phyloP scores from a whole-genome alignment of 2,797 vertebrate genomes.

The Dendrocincla tyrannina region DNA sequence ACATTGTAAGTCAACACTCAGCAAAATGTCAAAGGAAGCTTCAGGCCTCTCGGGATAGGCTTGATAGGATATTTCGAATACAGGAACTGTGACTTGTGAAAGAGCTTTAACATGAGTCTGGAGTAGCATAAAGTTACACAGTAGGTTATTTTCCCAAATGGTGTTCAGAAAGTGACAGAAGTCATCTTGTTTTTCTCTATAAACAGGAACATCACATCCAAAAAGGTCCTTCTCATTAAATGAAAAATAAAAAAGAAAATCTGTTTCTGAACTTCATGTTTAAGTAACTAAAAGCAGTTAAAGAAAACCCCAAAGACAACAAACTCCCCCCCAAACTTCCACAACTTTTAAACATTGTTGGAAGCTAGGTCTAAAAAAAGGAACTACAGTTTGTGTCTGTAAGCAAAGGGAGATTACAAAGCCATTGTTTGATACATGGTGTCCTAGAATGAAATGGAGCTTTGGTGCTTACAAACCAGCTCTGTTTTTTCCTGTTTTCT shows the following conservation, averaged over 20 bases:
- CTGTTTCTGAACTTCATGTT: background rate
- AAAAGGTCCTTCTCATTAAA: background rate
- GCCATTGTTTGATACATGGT: background rate
- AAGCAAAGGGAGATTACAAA: background rate
- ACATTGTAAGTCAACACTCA: background rate
- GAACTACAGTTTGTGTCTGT: background rate
- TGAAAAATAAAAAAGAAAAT: background rate
- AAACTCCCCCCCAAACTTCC: background rate
- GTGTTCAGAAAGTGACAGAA: background rate
- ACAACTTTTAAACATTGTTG: background rate
- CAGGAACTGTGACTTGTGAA: background rate
- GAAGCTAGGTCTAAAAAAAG: background rate
- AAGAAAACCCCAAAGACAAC: accelerated
- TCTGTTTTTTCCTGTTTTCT: background rate
- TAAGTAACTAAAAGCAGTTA: background rate
- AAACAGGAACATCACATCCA: background rate
- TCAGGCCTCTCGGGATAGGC: background rate
- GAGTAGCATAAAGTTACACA: background rate
- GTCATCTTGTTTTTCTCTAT: background rate
- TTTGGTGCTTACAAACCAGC: background rate
- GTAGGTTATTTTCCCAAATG: background rate
- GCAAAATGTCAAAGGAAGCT: background rate
- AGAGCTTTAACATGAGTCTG: background rate
- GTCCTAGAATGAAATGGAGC: background rate
- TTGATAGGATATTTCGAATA: background rate